A percentile compares a stretch with the other conserved stretches of the same genome.
Evolutionary conservation across 2,888 invertebrate genomes (phyloP).

Genomic region (Chymomyza amoena): DNA sequence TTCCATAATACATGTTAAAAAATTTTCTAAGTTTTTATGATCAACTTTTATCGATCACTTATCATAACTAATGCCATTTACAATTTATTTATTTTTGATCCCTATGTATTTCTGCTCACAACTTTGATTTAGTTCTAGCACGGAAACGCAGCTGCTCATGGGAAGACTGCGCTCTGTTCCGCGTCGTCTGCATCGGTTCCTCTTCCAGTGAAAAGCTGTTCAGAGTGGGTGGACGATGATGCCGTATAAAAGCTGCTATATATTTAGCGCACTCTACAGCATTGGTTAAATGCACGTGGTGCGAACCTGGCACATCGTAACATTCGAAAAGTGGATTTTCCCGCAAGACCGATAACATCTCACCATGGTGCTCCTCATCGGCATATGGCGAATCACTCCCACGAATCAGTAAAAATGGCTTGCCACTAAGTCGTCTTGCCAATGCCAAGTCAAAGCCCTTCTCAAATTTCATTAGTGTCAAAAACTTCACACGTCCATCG

Average conservation of each 20-base stretch:
- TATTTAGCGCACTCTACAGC: conserved; percentile 81
- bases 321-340: conserved; percentile 81
- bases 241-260: conserved; percentile 52
- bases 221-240: conserved; percentile 39
- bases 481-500: conserved; percentile 62
- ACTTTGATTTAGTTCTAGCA: too few species aligned
- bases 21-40: too few species aligned
- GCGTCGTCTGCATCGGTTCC: conserved; percentile 10
- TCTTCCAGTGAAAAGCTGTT: conserved; percentile 40
- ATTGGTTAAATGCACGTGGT: conserved; percentile 86
- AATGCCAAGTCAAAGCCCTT: conserved; percentile 80
- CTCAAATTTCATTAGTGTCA: conserved; percentile 18
- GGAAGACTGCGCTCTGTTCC: neutral
- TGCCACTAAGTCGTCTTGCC: conserved; percentile 78
- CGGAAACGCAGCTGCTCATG: too few species aligned
- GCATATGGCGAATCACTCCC: conserved; percentile 80
- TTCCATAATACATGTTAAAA: too few species aligned
- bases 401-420: conserved; percentile 83
- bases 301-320: conserved; percentile 83
- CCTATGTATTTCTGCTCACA: too few species aligned
- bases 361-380: conserved; percentile 78
- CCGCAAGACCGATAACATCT: conserved; percentile 81
- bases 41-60: too few species aligned
- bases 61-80: neutral
- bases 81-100: neutral